These are phyloP conservation scores for Drosophila ustulata DNA, from an alignment of 2,888 invertebrate genomes.

Conservation along the genomic window DNA sequence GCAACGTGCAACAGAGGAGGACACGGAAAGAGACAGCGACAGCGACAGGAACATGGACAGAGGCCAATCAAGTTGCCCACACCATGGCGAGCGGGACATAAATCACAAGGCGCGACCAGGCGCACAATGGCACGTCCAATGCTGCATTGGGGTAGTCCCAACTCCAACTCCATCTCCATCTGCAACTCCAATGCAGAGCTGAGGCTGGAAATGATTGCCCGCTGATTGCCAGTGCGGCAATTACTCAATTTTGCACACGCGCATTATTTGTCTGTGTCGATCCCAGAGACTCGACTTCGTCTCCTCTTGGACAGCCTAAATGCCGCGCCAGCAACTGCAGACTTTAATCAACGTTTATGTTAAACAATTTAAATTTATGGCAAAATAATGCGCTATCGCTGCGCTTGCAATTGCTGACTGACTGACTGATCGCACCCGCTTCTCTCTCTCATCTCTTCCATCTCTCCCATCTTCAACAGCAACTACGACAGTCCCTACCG, in stretches of 20 bases:
- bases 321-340: slow-evolving; percentile 64
- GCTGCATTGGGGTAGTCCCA: slow-evolving; percentile 16
- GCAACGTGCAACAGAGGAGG: slow-evolving; percentile 46
- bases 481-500: slow-evolving; percentile 86
- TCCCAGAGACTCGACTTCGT: slow-evolving; percentile 35
- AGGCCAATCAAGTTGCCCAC: slow-evolving; percentile 72
- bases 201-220: slow-evolving; percentile 74
- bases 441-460: background rate
- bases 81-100: slow-evolving; percentile 70
- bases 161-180: background rate
- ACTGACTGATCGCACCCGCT: slow-evolving; percentile 45
- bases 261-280: slow-evolving; percentile 80
- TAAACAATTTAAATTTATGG: slow-evolving; percentile 82
- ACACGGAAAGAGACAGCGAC: background rate
- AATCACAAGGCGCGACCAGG: slow-evolving; percentile 75
- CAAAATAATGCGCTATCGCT: slow-evolving; percentile 74
- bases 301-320: slow-evolving; percentile 65
- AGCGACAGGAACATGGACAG: slow-evolving; percentile 26
- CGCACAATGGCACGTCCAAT: slow-evolving; percentile 42
- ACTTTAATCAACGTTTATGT: slow-evolving; percentile 81
- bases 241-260: slow-evolving; percentile 81
- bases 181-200: slow-evolving; percentile 27
- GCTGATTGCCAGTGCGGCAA: slow-evolving; percentile 80
- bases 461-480: slow-evolving; percentile 44
- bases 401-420: slow-evolving; percentile 64